Evolutionary conservation across 2,888 invertebrate species (phyloP).

Genomic region (Seira musarum): DNA sequence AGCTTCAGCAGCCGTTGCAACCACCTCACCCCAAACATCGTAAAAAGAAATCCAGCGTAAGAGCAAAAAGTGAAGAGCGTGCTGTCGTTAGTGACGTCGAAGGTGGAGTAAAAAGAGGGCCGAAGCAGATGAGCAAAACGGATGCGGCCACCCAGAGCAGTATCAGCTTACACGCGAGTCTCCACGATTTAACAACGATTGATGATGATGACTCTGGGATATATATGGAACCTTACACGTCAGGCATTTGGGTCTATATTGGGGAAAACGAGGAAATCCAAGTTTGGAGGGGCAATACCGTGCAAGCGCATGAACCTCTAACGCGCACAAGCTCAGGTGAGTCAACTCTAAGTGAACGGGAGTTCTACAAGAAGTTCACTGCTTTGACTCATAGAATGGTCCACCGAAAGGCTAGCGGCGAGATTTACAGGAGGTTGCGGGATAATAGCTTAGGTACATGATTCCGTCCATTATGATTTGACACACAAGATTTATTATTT

Average conservation of each 20-base stretch:
- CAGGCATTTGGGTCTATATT: conserved; percentile 83
- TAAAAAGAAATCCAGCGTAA: conserved; percentile 32
- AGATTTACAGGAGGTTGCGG: conserved; percentile 89
- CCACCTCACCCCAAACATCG: conserved; percentile 14
- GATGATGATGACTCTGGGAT: conserved; percentile 75
- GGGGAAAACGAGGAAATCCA: conserved; percentile 81
- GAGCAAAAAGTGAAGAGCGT: conserved; percentile 50
- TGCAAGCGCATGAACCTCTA: conserved; percentile 55
- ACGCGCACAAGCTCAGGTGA: conserved; percentile 73
- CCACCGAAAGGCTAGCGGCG: conserved; percentile 90
- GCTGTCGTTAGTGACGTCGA: conserved; percentile 37
- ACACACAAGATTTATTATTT: background rate
- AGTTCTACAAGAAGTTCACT: conserved; percentile 88
- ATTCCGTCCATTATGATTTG: conserved; percentile 72
- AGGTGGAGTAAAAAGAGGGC: conserved; percentile 68
- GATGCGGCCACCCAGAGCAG: conserved; percentile 67
- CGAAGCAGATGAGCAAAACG: conserved; percentile 20
- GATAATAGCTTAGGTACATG: conserved; percentile 85
- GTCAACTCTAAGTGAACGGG: conserved; percentile 86
- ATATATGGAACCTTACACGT: conserved; percentile 83
- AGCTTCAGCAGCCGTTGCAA: conserved; percentile 9
- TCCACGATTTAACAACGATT: conserved; percentile 65
- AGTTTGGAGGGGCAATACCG: conserved; percentile 76
- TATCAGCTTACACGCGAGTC: conserved; percentile 64
- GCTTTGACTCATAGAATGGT: conserved; percentile 91